Base-by-base conservation (phyloP, 2,797 vertebrate species). In the Xenentodon cancila region DNA sequence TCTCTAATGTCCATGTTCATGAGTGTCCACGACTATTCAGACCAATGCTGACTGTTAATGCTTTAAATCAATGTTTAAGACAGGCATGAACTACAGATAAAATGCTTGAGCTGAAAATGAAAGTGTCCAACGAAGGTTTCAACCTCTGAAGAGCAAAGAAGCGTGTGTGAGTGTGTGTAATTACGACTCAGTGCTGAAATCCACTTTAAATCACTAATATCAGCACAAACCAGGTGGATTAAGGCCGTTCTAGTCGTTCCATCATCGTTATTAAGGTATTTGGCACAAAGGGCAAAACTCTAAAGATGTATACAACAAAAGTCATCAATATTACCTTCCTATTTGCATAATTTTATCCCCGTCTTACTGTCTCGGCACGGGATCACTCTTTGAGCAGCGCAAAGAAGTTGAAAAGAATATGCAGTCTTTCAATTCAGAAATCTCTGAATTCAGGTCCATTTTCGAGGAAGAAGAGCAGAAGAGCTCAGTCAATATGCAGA, bases 261-360 rank as follows among this genome's bases (percentile, higher is more conserved):
- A 76, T 83, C 65, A 70, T 71, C 54, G 66, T 81, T 64, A 81
- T 57, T 50, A 69, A 45, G 46, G 51, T 68, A 72, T 73, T 77
- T 68, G 32, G n/a, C 46, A 46, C 30, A 21, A 46, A 64, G 17
- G 45, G 49, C 12, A n/a, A 20, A 50, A 34, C 17, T 45, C 45
- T 64, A 55, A 17, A 63, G 53, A 77, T 7, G 0, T 53, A 68
- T 63, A 74, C 59, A 63, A 60, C 43, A n/a, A n/a, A n/a, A 66
- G 49, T 40, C 54, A 56, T 34, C 22, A 21, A 64, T 55, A 75
- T 66, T 45, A 85, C 77, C 19, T 37, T 9, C 4, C 43, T 58
- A 59, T 43, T 50, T 59, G 8, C 13, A 15, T 32, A 54, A 62
- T 58, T 53, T 16, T 42, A 32, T 11, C 20, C 47, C 43, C 58